Evolutionary conservation across 2,888 invertebrate genomes (phyloP).

Genomic region (Cosmia trapezina): DNA sequence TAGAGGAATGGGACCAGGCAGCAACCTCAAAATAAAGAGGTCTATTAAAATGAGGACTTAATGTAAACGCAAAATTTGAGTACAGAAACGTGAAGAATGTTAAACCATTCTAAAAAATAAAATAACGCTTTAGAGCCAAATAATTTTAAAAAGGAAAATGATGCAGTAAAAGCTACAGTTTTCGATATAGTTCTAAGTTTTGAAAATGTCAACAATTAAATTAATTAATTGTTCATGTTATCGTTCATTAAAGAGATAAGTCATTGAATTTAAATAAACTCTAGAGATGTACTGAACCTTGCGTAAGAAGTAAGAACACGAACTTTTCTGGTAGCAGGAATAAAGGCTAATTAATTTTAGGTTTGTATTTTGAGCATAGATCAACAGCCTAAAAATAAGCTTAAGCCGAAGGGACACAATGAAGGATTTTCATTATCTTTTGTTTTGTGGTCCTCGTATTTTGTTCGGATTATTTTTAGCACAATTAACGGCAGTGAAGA

Average conservation of each 20-base stretch:
- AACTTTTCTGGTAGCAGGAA: not conserved
- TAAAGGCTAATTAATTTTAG: not conserved
- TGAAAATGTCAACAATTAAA: too few species aligned
- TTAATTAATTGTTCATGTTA: too few species aligned
- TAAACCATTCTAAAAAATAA: too few species aligned
- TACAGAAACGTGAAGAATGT: constrained; percentile 19
- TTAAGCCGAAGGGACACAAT: not conserved
- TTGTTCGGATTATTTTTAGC: constrained; percentile 21
- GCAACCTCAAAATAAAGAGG: constrained; percentile 49
- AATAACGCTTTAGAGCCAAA: too few species aligned
- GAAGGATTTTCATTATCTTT: not conserved
- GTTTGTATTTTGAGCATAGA: not conserved
- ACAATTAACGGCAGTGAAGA: not conserved
- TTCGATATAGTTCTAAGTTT: not conserved
- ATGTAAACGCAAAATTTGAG: constrained; percentile 33
- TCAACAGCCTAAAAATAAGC: constrained; percentile 5
- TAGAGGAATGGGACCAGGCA: constrained; percentile 52
- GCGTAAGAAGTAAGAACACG: not conserved
- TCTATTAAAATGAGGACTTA: constrained; percentile 41
- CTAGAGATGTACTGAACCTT: not conserved
- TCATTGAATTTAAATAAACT: not conserved
- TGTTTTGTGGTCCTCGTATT: not conserved
- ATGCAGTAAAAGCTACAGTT: not conserved
- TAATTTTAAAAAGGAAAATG: not conserved
- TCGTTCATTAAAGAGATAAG: too few species aligned